Evolutionary conservation across 2,888 invertebrate species (phyloP).

Genomic region (Atherix ibis): DNA sequence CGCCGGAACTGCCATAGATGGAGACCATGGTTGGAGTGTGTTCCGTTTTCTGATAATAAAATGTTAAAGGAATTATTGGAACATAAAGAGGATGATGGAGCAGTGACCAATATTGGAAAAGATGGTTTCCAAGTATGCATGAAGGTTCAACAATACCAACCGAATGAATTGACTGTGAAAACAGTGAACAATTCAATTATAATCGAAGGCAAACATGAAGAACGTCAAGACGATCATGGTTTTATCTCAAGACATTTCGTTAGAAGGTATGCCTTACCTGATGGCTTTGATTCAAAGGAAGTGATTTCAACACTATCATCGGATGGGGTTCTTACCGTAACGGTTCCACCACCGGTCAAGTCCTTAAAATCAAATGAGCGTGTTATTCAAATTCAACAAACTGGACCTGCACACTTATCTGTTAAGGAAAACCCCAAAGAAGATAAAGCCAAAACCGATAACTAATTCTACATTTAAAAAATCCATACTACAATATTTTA

Average conservation of each 20-base stretch:
- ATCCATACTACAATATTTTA: conserved; percentile 1
- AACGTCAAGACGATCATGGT: conserved; percentile 54
- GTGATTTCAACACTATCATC: conserved; percentile 63
- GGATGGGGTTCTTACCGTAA: conserved; percentile 64
- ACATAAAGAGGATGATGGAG: not conserved
- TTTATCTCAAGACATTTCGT: conserved; percentile 66
- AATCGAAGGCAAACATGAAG: conserved; percentile 56
- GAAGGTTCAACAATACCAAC: conserved; percentile 53
- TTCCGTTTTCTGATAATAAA: too few relatives aligned
- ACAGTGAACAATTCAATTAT: conserved; percentile 44
- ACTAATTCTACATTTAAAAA: conserved; percentile 11
- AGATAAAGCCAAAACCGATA: conserved; percentile 11
- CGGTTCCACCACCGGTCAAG: conserved; percentile 37
- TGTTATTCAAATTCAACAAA: conserved; percentile 42
- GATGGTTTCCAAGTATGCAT: conserved; percentile 53
- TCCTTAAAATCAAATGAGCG: conserved; percentile 30
- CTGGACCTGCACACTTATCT: conserved; percentile 37
- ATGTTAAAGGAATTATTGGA: too few relatives aligned
- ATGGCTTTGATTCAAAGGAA: conserved; percentile 50
- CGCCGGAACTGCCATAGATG: too few relatives aligned
- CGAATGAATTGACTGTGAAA: conserved; percentile 54
- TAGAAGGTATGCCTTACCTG: conserved; percentile 52
- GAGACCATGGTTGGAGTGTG: too few relatives aligned
- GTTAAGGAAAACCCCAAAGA: conserved; percentile 17
- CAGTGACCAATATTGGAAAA: conserved; percentile 35